phyloP scores from a whole-genome alignment of 2,113 vertebrate species.

The Menura novaehollandiae region DNA sequence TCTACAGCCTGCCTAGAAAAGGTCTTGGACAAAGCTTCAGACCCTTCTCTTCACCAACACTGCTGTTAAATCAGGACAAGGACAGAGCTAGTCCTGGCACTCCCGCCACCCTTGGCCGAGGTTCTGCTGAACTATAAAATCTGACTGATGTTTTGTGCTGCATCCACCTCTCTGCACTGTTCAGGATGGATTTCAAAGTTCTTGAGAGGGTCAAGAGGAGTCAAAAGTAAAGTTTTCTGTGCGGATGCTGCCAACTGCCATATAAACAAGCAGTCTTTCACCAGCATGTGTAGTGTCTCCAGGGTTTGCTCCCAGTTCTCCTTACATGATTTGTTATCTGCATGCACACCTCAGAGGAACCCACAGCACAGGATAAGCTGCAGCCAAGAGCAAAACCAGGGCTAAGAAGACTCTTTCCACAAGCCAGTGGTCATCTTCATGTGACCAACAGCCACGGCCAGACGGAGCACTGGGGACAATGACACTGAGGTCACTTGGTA shows the following conservation, averaged over 20 bases:
- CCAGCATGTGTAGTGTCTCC: not conserved
- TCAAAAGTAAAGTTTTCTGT: not conserved
- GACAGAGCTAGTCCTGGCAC: not conserved
- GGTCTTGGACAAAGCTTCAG: not conserved
- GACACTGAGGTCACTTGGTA: not conserved
- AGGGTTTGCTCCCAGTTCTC: not conserved
- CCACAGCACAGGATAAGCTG: not conserved
- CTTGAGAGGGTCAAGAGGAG: not conserved
- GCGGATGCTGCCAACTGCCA: not conserved
- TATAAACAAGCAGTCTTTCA: not conserved
- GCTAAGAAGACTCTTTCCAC: not conserved
- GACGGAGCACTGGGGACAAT: conserved; percentile 70
- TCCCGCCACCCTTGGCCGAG: not conserved
- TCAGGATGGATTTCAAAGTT: not conserved
- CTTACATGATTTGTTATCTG: fast-evolving
- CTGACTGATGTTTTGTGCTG: not conserved
- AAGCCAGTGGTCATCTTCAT: conserved; percentile 75
- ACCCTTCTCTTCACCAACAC: not conserved
- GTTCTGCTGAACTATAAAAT: not conserved
- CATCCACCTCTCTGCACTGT: not conserved
- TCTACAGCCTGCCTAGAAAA: not conserved
- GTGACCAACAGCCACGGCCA: conserved; percentile 81
- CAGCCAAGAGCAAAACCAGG: not conserved
- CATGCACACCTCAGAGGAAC: not conserved
- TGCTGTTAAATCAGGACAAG: not conserved